Evolutionary conservation across 2,113 vertebrate genomes (phyloP), one percentile per base, ranked within the genome.

Genomic region (Larimichthys crocea): DNA sequence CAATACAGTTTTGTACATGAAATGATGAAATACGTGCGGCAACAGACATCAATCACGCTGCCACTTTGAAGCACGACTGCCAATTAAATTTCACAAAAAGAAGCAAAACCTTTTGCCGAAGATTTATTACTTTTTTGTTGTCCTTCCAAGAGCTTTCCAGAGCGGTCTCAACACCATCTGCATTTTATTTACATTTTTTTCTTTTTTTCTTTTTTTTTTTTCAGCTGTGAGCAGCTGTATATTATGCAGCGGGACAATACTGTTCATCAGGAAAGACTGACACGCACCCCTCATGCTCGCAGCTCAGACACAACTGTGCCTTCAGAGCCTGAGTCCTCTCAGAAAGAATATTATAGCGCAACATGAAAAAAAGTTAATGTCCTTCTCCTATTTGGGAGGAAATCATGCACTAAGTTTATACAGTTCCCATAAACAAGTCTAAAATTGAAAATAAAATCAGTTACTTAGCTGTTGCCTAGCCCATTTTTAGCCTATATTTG

Each of bases 201-300:
- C 68, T 75, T 76, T 63, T 63, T 29, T 48, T 50, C 68, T 72
- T 73, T 6, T 60, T n/a, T 59, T 31, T 52, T 55, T 72, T 75
- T 76, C 80, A 85, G 79, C 61, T 81, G 79, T 75, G 61, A 72
- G 74, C 80, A 46, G 71, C 46, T 73, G 60, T 31, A 26, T 57
- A 50, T 29, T 55, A 57, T n/a, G 66, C 20, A 56, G 26, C 68
- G 57, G 55, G 59, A 42, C 48, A 35, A 62, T 49, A 26, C 46
- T 48, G 48, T 49, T 57, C 42, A 79, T 42, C 59, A 12, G 61
- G 12, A 50, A 29, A 29, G 24, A 31, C 64, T 49, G 14, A 76
- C 24, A 2, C 20, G 7, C 35, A 2, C 7, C 35, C 35, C 35
- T 40, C 35, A 40, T 0, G 11, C 35, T 15, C 19, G 14, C 11